phyloP scores from a whole-genome alignment of 2,113 vertebrate genomes.

The Mormyrus iriodes region DNA sequence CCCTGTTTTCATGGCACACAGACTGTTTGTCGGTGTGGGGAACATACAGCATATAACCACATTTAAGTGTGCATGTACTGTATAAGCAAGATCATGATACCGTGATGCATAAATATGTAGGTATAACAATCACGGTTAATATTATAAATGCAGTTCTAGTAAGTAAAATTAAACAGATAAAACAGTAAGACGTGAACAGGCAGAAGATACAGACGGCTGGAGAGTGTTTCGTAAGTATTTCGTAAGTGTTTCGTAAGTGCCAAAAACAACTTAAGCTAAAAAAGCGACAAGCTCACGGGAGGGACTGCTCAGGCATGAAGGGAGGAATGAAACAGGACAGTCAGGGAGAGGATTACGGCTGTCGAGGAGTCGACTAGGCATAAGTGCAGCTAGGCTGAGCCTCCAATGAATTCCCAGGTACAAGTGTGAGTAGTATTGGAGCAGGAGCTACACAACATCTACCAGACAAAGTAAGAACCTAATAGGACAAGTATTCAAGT shows the following conservation, averaged over 20 bases:
- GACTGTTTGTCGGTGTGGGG: background rate
- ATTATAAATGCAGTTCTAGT: background rate
- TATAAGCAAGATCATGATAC: background rate
- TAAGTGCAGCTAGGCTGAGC: background rate
- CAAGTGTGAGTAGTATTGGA: background rate
- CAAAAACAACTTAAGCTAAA: background rate
- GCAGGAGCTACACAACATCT: background rate
- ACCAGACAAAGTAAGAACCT: background rate
- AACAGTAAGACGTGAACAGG: background rate
- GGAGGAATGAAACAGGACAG: background rate
- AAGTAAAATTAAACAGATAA: background rate
- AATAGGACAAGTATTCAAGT: background rate
- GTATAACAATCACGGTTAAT: background rate
- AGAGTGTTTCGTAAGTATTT: background rate
- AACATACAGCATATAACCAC: background rate
- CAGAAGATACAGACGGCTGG: background rate
- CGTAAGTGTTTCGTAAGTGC: background rate
- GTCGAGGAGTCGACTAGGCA: background rate
- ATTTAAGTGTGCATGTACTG: background rate
- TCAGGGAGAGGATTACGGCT: background rate
- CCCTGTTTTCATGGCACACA: background rate
- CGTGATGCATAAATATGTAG: background rate
- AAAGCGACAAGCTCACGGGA: background rate
- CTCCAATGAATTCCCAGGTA: background rate
- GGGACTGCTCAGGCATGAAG: background rate